Evolutionary conservation across 2,113 vertebrate species (phyloP).

Genomic region (Petroica traversi): DNA sequence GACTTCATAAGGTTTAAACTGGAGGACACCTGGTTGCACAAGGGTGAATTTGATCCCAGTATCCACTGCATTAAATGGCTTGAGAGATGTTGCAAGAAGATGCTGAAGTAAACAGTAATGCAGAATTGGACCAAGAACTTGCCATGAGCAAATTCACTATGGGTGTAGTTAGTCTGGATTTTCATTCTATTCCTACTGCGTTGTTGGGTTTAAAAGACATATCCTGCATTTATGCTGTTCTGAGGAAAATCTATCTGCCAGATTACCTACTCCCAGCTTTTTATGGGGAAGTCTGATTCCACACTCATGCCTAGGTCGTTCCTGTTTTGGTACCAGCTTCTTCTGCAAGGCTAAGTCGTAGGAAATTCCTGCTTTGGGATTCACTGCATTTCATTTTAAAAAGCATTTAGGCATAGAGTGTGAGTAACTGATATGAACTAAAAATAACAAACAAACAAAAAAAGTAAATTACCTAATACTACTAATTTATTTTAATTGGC

Average conservation of each 20-base stretch:
- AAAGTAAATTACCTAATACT: not conserved
- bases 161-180: not conserved
- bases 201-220: not conserved
- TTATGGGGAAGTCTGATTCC: not conserved
- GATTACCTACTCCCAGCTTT: not conserved
- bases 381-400: not conserved
- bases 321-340: not conserved
- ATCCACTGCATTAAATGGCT: not conserved
- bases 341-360: accelerated
- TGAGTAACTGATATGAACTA: not conserved
- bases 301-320: not conserved
- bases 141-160: accelerated
- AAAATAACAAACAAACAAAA: not conserved
- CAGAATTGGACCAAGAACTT: not conserved
- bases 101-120: not conserved
- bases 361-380: not conserved
- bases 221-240: not conserved
- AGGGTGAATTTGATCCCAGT: not conserved
- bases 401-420: not conserved
- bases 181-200: not conserved
- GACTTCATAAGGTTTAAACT: not conserved
- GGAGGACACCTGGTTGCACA: not conserved
- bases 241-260: not conserved
- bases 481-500: not conserved
- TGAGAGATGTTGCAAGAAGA: not conserved